These are phyloP conservation scores for Ennomos fuscantarius DNA, from an alignment of 2,888 invertebrate species.

Conservation along the genomic window DNA sequence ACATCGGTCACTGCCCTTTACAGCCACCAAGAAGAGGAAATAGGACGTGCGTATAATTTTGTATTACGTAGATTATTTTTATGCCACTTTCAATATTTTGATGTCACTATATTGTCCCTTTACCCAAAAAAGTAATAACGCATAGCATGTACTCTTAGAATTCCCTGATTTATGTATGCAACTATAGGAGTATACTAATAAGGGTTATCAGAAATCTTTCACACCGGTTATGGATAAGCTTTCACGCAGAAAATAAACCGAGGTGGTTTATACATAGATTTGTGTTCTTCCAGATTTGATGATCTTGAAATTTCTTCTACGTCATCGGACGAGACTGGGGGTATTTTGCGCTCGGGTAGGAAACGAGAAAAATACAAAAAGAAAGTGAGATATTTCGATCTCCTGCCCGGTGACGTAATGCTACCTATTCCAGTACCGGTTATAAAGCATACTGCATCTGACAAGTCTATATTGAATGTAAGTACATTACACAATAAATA, in stretches of 20 bases:
- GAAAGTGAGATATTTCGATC: slow-evolving; percentile 65
- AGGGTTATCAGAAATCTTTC: no score
- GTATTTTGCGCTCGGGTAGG: slow-evolving; percentile 45
- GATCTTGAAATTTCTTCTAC: slow-evolving; percentile 47
- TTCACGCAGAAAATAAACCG: no score
- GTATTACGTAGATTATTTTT: no score
- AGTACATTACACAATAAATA: slow-evolving; percentile 34
- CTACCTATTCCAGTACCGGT: slow-evolving; percentile 59
- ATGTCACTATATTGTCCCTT: no score
- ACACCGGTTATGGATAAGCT: no score
- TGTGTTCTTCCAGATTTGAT: slow-evolving; percentile 30
- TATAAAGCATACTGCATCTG: slow-evolving; percentile 65
- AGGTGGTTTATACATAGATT: no score
- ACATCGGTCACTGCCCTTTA: slow-evolving; percentile 69
- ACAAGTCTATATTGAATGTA: slow-evolving; percentile 69
- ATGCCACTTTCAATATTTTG: no score
- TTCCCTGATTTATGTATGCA: no score
- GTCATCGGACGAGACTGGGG: slow-evolving; percentile 48
- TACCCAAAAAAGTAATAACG: no score
- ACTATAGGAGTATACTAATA: no score
- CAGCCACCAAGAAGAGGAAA: slow-evolving; percentile 44
- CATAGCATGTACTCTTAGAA: no score
- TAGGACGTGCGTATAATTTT: no score
- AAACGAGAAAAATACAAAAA: slow-evolving; percentile 44
- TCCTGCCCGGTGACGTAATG: slow-evolving; percentile 61